These are phyloP conservation scores for Blennius ocellaris DNA, from an alignment of 2,113 vertebrate species.

Conservation along the genomic window DNA sequence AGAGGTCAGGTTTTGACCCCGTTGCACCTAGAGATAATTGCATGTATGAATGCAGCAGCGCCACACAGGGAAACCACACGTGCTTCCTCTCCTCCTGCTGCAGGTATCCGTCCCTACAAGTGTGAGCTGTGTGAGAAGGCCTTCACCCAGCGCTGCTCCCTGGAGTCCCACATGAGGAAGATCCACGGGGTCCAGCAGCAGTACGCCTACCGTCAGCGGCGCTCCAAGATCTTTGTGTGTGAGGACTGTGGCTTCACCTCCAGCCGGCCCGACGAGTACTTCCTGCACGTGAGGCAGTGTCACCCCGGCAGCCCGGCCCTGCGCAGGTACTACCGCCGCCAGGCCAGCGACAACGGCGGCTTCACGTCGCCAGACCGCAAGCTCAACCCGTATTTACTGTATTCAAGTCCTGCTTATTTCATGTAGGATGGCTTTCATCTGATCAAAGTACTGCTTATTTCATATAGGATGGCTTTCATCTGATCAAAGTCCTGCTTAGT, in stretches of 20 bases:
- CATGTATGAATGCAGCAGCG: too few species aligned
- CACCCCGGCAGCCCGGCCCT: constrained; percentile 82
- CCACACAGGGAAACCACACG: too few species aligned
- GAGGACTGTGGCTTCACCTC: constrained; percentile 92
- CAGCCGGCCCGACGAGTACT: constrained; percentile 82
- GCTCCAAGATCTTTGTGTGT: constrained; percentile 92
- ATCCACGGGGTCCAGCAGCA: constrained; percentile 88
- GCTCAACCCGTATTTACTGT: constrained; percentile 76
- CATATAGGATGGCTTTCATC: too few species aligned
- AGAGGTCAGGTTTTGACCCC: too few species aligned
- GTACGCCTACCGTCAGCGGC: constrained; percentile 90
- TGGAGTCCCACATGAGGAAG: constrained; percentile 91
- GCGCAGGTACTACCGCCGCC: constrained; percentile 80
- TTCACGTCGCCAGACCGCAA: constrained; percentile 53
- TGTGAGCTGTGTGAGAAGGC: constrained; percentile 91
- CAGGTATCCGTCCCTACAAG: constrained; percentile 91
- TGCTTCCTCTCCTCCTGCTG: neutral
- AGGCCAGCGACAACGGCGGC: constrained; percentile 69
- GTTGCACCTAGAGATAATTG: too few species aligned
- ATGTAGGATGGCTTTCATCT: too few species aligned
- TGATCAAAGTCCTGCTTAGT: constrained; percentile 70
- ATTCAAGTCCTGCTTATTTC: constrained; percentile 75
- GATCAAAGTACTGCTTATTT: constrained; percentile 71
- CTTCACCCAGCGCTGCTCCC: constrained; percentile 91
- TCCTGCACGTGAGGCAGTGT: constrained; percentile 82